These are phyloP conservation scores for Poecilia velifera DNA, from an alignment of 2,797 vertebrate species.

Conservation along the genomic window DNA sequence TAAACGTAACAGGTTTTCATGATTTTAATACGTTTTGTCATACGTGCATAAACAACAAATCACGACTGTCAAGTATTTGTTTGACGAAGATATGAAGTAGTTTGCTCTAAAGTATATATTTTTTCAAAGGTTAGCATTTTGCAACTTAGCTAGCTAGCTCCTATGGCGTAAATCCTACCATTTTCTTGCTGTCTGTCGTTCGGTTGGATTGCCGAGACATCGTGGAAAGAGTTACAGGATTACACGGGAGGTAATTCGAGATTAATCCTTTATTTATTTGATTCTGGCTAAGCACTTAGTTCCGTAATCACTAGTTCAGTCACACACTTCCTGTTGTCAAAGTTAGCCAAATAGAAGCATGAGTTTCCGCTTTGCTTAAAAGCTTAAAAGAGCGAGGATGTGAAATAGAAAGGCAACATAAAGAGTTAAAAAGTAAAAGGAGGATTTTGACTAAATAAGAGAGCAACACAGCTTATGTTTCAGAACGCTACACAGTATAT, in stretches of 20 bases:
- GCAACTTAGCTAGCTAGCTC: slow-evolving; percentile 27
- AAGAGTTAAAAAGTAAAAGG: fast-evolving
- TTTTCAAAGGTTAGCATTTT: slow-evolving; percentile 32
- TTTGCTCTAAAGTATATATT: neutral
- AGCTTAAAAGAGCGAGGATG: neutral
- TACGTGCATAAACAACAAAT: neutral
- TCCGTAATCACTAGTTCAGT: slow-evolving; percentile 47
- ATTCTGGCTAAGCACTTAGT: slow-evolving; percentile 52
- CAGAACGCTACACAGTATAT: neutral
- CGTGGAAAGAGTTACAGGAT: slow-evolving; percentile 66
- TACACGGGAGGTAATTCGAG: slow-evolving; percentile 47
- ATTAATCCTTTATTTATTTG: slow-evolving; percentile 80
- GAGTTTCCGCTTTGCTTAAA: slow-evolving; percentile 15
- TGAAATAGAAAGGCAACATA: fast-evolving
- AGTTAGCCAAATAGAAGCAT: fast-evolving
- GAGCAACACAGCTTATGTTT: neutral
- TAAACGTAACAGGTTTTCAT: neutral
- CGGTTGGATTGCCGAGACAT: slow-evolving; percentile 93
- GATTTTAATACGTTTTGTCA: fast-evolving
- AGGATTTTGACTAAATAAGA: neutral
- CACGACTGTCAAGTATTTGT: neutral
- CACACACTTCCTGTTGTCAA: neutral
- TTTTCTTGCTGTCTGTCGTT: slow-evolving; percentile 95
- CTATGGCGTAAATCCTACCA: slow-evolving; percentile 81
- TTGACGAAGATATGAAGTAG: neutral